phyloP scores from a whole-genome alignment of 2,888 invertebrate species.

The Caenorhabditis macrosperma region DNA sequence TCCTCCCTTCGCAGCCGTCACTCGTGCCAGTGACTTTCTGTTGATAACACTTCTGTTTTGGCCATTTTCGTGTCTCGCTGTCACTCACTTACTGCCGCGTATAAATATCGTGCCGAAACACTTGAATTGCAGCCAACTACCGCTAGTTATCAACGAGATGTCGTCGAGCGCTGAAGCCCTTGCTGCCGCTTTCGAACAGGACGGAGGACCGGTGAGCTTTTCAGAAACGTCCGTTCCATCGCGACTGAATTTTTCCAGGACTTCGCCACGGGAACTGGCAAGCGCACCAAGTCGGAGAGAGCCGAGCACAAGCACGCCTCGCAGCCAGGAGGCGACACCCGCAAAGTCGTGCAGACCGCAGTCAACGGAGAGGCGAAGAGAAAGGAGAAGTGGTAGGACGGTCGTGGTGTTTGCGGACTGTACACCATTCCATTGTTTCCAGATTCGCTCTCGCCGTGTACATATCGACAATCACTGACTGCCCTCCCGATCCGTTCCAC shows the following conservation, averaged over 20 bases:
- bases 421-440: not conserved
- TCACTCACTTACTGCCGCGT: not conserved
- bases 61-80: not conserved
- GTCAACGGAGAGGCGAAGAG: conserved; percentile 78
- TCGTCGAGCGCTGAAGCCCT: conserved; percentile 74
- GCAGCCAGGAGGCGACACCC: conserved; percentile 75
- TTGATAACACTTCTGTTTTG: conserved; percentile 17
- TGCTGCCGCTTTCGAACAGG: conserved; percentile 74
- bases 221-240: not conserved
- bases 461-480: conserved; percentile 22
- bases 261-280: conserved; percentile 63
- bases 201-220: conserved; percentile 69
- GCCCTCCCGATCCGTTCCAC: conserved; percentile 29
- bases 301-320: conserved; percentile 76
- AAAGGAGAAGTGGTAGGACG: conserved; percentile 69
- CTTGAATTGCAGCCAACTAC: not conserved
- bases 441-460: conserved; percentile 7
- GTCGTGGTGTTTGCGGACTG: conserved; percentile 23
- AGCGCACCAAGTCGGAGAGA: conserved; percentile 75
- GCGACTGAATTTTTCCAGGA: conserved; percentile 54
- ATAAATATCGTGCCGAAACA: not conserved
- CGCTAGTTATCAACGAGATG: conserved; percentile 49
- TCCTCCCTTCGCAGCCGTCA: not conserved
- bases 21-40: not conserved
- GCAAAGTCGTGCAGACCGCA: conserved; percentile 74